phyloP scores from a whole-genome alignment of 2,113 vertebrate species.

The Grallaria varia region DNA sequence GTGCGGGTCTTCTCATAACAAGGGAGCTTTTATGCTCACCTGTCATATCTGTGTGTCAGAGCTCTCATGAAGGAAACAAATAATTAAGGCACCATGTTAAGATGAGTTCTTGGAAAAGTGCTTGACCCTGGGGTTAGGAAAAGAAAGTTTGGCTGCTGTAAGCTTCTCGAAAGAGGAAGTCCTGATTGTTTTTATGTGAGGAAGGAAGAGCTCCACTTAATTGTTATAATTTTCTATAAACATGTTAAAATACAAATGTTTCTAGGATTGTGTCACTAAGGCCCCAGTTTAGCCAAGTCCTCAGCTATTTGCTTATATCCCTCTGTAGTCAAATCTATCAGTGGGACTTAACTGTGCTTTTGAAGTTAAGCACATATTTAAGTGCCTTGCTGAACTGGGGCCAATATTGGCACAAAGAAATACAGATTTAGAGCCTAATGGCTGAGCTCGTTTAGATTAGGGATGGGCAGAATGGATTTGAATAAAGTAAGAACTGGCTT shows the following conservation, averaged over 20 bases:
- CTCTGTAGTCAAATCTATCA: conserved; percentile 53
- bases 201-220: conserved; percentile 57
- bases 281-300: conserved; percentile 37
- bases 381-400: conserved; percentile 43
- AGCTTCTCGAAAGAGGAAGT: conserved; percentile 28
- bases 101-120: conserved; percentile 38
- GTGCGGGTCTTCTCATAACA: neutral
- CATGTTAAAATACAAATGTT: conserved; percentile 61
- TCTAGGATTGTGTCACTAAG: conserved; percentile 51
- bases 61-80: neutral
- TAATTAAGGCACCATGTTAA: neutral
- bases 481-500: conserved; percentile 34
- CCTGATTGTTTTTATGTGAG: conserved; percentile 37
- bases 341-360: conserved; percentile 46
- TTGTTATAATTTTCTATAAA: conserved; percentile 61
- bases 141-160: conserved; percentile 46
- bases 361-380: conserved; percentile 61
- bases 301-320: conserved; percentile 56
- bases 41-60: neutral
- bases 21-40: neutral
- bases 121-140: conserved; percentile 32
- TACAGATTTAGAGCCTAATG: conserved; percentile 46
- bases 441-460: conserved; percentile 58
- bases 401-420: conserved; percentile 50
- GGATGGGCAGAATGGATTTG: conserved; percentile 50